Percentiles rank a stretch among this genome's conserved stretches.
Evolutionary conservation across 37 sponge, comb jelly and placozoan species (phyloP).

Genomic region (Hexactinellida sp.): DNA sequence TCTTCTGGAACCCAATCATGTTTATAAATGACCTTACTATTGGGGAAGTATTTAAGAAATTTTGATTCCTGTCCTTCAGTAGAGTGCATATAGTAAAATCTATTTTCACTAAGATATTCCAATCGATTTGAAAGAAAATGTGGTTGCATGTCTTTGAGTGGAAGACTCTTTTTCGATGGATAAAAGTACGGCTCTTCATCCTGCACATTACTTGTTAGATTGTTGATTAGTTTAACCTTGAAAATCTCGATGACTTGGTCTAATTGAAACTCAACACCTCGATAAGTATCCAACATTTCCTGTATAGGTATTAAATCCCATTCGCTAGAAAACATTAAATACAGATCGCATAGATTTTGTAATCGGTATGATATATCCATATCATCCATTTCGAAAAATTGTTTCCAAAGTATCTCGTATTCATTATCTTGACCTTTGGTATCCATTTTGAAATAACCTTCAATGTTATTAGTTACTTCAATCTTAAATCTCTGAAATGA

Average conservation of each 20-base stretch:
- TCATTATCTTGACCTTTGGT: not conserved
- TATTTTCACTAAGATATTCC: not conserved
- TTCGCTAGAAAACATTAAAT: not conserved
- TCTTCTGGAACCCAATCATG: not conserved
- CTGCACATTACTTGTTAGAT: not conserved
- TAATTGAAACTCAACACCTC: not conserved
- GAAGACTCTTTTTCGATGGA: not conserved
- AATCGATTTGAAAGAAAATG: not conserved
- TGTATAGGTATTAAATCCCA: not conserved
- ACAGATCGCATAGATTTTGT: not conserved
- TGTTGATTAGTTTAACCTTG: not conserved
- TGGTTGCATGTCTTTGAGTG: not conserved
- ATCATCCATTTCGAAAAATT: not conserved
- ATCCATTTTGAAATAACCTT: not conserved
- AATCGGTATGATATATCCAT: not conserved
- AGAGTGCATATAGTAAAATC: not conserved
- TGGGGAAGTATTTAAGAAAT: not conserved
- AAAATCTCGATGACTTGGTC: not conserved
- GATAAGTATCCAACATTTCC: not conserved
- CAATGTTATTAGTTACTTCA: not conserved
- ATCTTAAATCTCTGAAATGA: not conserved
- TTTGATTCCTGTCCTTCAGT: not conserved
- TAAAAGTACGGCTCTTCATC: not conserved
- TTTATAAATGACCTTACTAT: not conserved
- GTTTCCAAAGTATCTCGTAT: not conserved